Evolutionary conservation across 2,113 vertebrate genomes (phyloP), one percentile per base, ranked within the genome.

Genomic region (Sterna hirundo): DNA sequence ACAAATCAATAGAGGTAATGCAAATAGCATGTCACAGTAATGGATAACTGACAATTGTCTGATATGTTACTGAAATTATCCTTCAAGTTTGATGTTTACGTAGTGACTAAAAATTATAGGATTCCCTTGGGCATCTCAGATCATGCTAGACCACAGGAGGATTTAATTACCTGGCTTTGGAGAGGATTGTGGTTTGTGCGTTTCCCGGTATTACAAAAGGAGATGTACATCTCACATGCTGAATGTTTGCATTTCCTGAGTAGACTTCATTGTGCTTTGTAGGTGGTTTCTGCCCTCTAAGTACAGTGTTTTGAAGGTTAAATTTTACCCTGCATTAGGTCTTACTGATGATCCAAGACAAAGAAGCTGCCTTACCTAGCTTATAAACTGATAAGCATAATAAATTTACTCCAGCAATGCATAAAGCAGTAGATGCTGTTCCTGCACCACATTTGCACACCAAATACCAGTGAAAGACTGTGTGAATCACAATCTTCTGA

Each of bases 121-220:
- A 68, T 57, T 90, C n/a, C 38, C 32, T 71, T 76, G 27, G 11
- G 12, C 20, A 62, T 64, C 78, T 71, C 46, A 64, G 34, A 42
- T 55, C 13, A 22, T 34, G 46, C 44, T 71, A 83, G 47, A 88
- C 10, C 5, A 49, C 15, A 85, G n/a, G 55, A 0, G 0, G n/a
- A 71, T 66, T 86, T 75, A 52, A 38, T 70, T 88, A 60, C n/a
- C 25, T 80, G 72, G 6, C 38, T 91, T 76, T 83, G 49, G 36
- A 80, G 57, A 64, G 25, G 68, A 64, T 15, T 40, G 26, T 62
- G 5, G 9, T 76, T 58, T 0, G 0, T 62, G 36, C 3, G 34
- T 75, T 80, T 88, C 57, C 27, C 71, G 14, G 14, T 68, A 51
- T 68, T 42, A 40, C 38, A 51, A 74, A 76, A 78, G 49, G 54